Base-by-base conservation (phyloP, 35 echinoderm and acorn worm species). In the Acanthaster planci region DNA sequence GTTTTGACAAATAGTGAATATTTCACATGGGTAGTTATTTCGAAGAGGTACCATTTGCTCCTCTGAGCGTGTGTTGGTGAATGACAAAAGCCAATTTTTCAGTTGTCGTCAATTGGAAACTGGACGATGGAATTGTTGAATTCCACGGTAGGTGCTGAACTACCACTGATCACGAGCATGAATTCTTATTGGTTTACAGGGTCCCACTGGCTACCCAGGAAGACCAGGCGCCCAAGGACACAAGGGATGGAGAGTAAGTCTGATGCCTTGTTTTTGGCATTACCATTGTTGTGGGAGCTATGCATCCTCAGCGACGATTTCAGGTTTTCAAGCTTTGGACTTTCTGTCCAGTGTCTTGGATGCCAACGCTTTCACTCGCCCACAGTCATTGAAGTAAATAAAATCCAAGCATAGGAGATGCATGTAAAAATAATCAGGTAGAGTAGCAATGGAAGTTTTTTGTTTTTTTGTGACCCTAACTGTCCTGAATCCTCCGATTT, bases 191-290 rank as follows among this genome's bases (percentile, higher is more conserved):
- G 10, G 37, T 19, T 59, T 51, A 21, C 42, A 86, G 84, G 84
- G 84, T 77, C 8, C 50, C 18, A 18, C 9, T 86, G 84, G 84
- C 18, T 77, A 53, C 64, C 84, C 30, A 7, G 84, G 84, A 77
- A 51, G 31, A 32, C 18, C 38, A 47, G 84, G 84, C 29, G 22
- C 18, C 3, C 67, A 53, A 77, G 84, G 84, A 77, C 84, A 86
- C 84, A 86, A 86, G 55, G 84, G 84, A 76, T 86, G 84, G 84
- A 38, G 15, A 53, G 84, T 86, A 86, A 77, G 84, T 86, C 17
- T 35, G 7, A 59, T 21, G 56, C n/a, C n/a, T n/a, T n/a, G n/a
- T n/a, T n/a, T n/a, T n/a, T 5, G 8, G 27, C 8, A 26, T 59
- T 59, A n/a, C 56, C 56, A 21, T 59, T 59, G 8, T 14, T 21